Evolutionary conservation across 2,888 invertebrate species (phyloP), one percentile per base, ranked within the genome.

Genomic region (Agriopis marginaria): DNA sequence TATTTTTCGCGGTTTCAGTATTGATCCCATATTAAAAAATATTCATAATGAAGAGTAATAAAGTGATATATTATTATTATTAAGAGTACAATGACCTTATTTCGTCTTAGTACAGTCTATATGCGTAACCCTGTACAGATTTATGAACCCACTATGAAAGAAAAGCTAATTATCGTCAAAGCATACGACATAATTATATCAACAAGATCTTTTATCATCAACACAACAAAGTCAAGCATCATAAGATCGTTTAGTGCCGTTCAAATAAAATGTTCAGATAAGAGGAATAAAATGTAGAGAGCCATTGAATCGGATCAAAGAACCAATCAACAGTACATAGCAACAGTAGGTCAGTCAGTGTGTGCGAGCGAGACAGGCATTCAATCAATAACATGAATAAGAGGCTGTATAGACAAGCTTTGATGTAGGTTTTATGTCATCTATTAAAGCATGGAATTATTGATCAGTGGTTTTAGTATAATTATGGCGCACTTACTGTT

Each of bases 281-380:
- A 60, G 44, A 32, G 56, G 75, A 77, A 81, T 79, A 75, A 74
- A 78, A 73, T 78, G 63, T 75, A 78, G 75, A 75, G 75, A 66
- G 66, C 59, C 73, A 75, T 76, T 77, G 76, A 78, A 77, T 75
- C 71, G 76, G 71, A 76, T 80, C 72, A 80, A 79, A 76, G 77
- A 75, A 71, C 78, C 75, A 77, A 81, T 80, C 77, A 80, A 72
- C 68, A 64, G 64, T 47, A 53, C 47, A 55, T 11, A 63, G 54
- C 49, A 59, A 59, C 67, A 75, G 67, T 73, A 77, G 78, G 76
- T 73, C 75, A 73, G 76, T 73, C 75, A 73, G 72, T 68, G 66
- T 66, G 66, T 65, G 64, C 44, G 69, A 75, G 66, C 59, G 70
- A 75, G 74, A 76, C 63, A 72, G 59, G 61, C 67, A 67, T 68